These are phyloP conservation scores for Sipha maydis DNA, from an alignment of 2,888 invertebrate species.

Conservation along the genomic window DNA sequence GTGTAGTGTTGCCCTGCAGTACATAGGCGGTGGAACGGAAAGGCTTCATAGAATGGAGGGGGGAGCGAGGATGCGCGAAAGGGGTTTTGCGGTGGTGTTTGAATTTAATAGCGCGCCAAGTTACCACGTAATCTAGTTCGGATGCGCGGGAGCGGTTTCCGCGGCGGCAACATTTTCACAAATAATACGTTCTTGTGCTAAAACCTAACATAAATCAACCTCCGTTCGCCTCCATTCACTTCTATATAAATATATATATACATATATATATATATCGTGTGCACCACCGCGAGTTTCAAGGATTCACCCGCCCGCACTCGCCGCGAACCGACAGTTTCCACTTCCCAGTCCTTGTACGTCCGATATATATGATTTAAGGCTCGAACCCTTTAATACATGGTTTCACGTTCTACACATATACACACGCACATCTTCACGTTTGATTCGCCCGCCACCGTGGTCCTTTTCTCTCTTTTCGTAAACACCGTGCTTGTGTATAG, in stretches of 20 bases:
- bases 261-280: neutral
- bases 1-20: neutral
- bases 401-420: neutral
- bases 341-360: too few relatives aligned
- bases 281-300: neutral
- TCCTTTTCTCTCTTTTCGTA: neutral
- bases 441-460: constrained; percentile 24
- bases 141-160: constrained; percentile 55
- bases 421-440: constrained; percentile 22
- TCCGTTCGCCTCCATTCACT: constrained; percentile 12
- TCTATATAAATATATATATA: neutral
- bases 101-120: constrained; percentile 53
- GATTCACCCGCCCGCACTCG: neutral
- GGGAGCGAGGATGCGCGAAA: neutral
- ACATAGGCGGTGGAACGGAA: neutral
- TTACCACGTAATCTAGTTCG: constrained; percentile 61
- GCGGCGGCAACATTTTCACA: constrained; percentile 56
- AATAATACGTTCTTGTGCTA: constrained; percentile 59
- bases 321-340: neutral
- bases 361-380: constrained; percentile 52
- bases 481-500: neutral
- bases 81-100: constrained; percentile 28
- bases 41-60: neutral
- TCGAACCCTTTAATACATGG: constrained; percentile 48
- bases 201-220: constrained; percentile 60